Percentiles rank a stretch among this genome's conserved stretches.
Conservation (phyloP, 2,888 invertebrate species). For the Lottia gigantea region DNA sequence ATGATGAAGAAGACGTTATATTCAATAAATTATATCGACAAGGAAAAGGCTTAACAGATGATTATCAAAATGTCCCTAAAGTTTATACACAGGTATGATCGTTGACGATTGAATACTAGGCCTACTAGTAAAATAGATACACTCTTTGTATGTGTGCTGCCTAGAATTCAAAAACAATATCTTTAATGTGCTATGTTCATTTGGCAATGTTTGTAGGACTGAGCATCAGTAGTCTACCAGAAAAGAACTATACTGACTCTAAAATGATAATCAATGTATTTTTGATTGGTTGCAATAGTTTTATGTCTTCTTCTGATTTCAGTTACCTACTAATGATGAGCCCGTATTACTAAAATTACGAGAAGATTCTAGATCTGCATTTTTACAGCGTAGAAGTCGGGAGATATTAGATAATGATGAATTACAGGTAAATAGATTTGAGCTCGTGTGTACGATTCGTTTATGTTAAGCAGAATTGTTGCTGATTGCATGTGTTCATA, state of each 20-base stretch:
- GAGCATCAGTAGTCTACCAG: too few species aligned
- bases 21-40: conserved; percentile 59
- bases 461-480: too few species aligned
- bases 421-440: conserved; percentile 70
- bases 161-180: too few species aligned
- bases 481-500: too few species aligned
- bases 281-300: conserved; percentile 5
- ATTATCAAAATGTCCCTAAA: conserved; percentile 57
- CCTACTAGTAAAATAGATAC: too few species aligned
- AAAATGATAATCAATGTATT: not conserved
- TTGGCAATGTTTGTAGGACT: too few species aligned
- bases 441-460: too few species aligned
- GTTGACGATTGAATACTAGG: too few species aligned
- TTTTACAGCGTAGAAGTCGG: conserved; percentile 85
- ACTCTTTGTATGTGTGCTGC: too few species aligned
- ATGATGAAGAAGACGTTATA: conserved; percentile 53
- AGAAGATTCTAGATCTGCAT: conserved; percentile 84
- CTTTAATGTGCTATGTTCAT: too few species aligned
- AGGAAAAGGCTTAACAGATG: conserved; percentile 56
- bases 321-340: conserved; percentile 81
- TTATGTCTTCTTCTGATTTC: conserved; percentile 24
- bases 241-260: too few species aligned
- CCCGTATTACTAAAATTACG: conserved; percentile 82
- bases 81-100: conserved; percentile 64
- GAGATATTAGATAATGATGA: conserved; percentile 89